Percentiles rank a stretch among this genome's conserved stretches.
phyloP scores from a whole-genome alignment of 2,888 invertebrate genomes.

The Diogma glabrata region DNA sequence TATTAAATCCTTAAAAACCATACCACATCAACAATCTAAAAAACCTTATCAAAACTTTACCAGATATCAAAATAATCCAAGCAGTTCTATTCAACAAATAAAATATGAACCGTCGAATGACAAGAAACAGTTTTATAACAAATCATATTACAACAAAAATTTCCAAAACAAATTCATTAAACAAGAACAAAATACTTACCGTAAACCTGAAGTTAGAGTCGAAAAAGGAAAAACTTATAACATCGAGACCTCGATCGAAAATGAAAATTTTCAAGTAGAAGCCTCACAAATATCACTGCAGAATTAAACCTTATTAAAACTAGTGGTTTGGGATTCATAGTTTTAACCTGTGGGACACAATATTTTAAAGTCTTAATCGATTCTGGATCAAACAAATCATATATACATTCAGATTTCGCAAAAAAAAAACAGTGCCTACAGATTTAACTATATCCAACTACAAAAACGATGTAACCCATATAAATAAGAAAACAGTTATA shows the following conservation, averaged over 20 bases:
- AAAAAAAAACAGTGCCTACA: not conserved
- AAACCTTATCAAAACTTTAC: too few species aligned
- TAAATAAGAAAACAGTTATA: not conserved
- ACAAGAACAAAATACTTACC: not conserved
- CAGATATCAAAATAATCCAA: too few species aligned
- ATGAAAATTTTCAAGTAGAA: constrained; percentile 1
- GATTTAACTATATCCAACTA: not conserved
- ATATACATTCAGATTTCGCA: too few species aligned
- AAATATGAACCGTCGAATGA: too few species aligned
- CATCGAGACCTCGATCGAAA: not conserved
- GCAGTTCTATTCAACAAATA: too few species aligned
- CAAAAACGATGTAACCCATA: not conserved
- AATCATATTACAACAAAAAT: too few species aligned
- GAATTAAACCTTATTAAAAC: not conserved
- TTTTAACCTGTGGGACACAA: too few species aligned
- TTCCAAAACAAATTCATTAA: too few species aligned
- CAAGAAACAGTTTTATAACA: too few species aligned
- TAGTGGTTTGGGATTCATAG: not conserved
- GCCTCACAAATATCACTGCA: too few species aligned
- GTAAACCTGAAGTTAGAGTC: not conserved
- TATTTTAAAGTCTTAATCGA: not conserved
- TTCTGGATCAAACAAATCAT: not conserved
- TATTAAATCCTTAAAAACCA: too few species aligned
- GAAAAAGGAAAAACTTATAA: not conserved
- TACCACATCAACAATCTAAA: too few species aligned